phyloP scores from a whole-genome alignment of 2,113 vertebrate species.

The Tapirus terrestris region DNA sequence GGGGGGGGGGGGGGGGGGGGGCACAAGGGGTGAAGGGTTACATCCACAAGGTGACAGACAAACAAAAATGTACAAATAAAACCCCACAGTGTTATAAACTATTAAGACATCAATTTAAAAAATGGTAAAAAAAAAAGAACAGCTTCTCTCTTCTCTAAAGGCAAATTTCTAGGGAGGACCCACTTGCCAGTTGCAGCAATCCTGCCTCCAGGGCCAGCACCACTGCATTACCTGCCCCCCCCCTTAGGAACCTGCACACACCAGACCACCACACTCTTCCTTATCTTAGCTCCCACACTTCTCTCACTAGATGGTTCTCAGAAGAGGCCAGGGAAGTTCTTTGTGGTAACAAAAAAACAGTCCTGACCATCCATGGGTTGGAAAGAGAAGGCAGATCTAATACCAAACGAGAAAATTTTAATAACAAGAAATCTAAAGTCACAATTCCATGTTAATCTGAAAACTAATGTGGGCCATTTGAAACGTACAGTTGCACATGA shows the following conservation, averaged over 20 bases:
- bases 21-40: too few species aligned
- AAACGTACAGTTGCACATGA: neutral
- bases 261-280: neutral
- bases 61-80: too few species aligned
- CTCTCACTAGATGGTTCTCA: conserved; percentile 23
- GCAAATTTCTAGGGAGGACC: neutral
- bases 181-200: neutral
- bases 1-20: too few species aligned
- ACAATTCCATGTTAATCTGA: conserved; percentile 2
- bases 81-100: too few species aligned
- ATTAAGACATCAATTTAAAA: too few species aligned
- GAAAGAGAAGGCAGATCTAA: conserved; percentile 15
- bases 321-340: neutral
- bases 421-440: neutral
- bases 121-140: neutral
- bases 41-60: too few species aligned
- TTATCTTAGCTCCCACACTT: neutral
- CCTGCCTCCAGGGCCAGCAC: neutral
- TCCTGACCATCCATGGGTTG: neutral
- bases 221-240: neutral
- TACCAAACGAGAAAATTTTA: neutral
- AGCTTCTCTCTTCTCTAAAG: neutral
- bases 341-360: neutral
- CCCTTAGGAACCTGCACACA: neutral
- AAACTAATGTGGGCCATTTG: neutral